Percentiles rank a stretch among this genome's conserved stretches.
These are phyloP conservation scores for Ondatra zibethicus DNA, from an alignment of 2,113 vertebrate genomes.

Conservation along the genomic window DNA sequence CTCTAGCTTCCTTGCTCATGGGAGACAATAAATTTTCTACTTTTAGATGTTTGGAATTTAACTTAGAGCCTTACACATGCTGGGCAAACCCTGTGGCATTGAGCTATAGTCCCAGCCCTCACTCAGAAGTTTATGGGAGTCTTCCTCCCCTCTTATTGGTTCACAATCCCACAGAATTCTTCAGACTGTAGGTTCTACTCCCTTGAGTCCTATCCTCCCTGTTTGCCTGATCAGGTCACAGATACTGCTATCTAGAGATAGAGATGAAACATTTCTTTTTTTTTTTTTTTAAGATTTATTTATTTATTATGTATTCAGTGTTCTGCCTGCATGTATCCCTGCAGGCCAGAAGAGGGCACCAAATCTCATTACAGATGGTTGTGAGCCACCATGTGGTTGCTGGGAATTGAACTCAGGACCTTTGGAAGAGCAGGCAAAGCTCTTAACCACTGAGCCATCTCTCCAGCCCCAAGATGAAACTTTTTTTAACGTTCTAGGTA, in stretches of 20 bases:
- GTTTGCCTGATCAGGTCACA: neutral
- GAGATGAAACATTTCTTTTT: too few relatives aligned
- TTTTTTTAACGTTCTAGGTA: conserved; percentile 3
- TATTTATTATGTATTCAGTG: too few relatives aligned
- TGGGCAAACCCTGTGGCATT: neutral
- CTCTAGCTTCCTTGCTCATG: neutral
- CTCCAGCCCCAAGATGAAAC: too few relatives aligned
- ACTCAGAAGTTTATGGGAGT: neutral
- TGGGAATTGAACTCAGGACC: too few relatives aligned
- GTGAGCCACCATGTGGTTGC: too few relatives aligned
- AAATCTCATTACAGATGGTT: too few relatives aligned
- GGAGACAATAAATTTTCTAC: neutral
- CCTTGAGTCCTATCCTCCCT: conserved; percentile 4
- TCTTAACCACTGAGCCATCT: too few relatives aligned
- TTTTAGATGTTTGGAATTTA: too few relatives aligned
- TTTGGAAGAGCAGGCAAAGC: too few relatives aligned
- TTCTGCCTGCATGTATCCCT: too few relatives aligned
- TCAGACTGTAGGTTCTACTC: conserved; percentile 58
- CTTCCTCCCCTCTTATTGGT: conserved; percentile 50
- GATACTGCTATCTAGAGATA: neutral
- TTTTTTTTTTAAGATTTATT: too few relatives aligned
- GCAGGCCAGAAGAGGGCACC: too few relatives aligned
- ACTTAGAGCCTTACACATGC: neutral
- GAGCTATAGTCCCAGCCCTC: neutral
- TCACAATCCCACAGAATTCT: conserved; percentile 76